phyloP scores from a whole-genome alignment of 1,140 invertebrate species.

The Harpegnathos saltator region DNA sequence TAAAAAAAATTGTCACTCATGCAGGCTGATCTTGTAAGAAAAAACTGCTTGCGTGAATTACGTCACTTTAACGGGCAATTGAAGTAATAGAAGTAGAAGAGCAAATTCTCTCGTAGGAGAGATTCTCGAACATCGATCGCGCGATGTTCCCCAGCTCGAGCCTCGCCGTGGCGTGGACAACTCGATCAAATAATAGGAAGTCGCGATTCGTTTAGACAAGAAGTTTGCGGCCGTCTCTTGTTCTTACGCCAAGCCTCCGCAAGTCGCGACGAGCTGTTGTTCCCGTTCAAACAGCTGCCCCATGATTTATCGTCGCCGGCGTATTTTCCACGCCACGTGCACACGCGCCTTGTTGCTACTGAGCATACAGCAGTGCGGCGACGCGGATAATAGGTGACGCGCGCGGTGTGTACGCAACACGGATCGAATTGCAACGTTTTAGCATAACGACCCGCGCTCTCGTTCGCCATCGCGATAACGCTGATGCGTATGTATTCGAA shows the following conservation, averaged over 20 bases:
- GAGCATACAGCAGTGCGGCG: not conserved
- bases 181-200: not conserved
- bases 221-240: conserved; percentile 6
- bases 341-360: too few species aligned
- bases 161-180: too few species aligned
- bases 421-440: conserved; percentile 51
- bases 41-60: too few species aligned
- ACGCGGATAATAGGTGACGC: conserved; percentile 42
- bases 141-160: too few species aligned
- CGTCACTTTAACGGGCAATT: too few species aligned
- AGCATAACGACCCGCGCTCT: conserved; percentile 15
- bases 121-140: too few species aligned
- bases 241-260: not conserved
- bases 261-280: conserved; percentile 3
- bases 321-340: conserved; percentile 44
- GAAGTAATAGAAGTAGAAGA: too few species aligned
- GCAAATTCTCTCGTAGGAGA: too few species aligned
- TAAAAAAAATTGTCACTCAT: too few species aligned
- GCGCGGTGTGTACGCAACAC: conserved; percentile 23
- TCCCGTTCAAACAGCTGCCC: not conserved
- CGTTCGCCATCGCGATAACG: not conserved
- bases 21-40: too few species aligned
- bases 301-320: conserved; percentile 32
- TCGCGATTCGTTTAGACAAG: not conserved
- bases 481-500: not conserved